Base-by-base conservation (phyloP, 2,797 vertebrate species). In the Cercopithecus petaurista region DNA sequence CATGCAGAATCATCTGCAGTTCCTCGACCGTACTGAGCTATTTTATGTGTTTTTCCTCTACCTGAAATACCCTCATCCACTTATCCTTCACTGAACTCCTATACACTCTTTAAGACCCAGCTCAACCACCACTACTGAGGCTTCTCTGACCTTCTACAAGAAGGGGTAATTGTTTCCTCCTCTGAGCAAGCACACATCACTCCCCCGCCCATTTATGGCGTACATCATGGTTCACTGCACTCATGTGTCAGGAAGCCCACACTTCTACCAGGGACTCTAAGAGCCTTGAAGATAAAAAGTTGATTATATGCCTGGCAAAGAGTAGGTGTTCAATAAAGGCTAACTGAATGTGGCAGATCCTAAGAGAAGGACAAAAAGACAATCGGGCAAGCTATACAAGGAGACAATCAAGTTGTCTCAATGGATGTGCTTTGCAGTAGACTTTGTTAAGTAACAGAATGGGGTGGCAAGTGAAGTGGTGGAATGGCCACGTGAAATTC, bases 231-330 rank as follows among this genome's bases (percentile, higher is more conserved):
- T n/a, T 73, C 52, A 26, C 8, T 93, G 48, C 2, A 52, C 17
- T 28, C 36, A 26, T 11, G 43, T 72, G 24, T 52, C 33, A 57
- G 79, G 88, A 88, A 43, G 26, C 59, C 73, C 48, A 26, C 13
- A 22, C 5, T 46, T 21, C 21, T 4, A 43, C 4, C 7, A 64
- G 46, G 4, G 2, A 85, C 39, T 57, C 4, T 19, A 24, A 75
- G 11, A 89, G 75, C 6, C 30, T 82, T n/a, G 28, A 95, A 19
- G 57, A 70, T 73, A 59, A 73, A 90, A 36, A 84, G 55, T 11
- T 46, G 50, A 64, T 88, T 93, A 57, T 87, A 76, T 85, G 61
- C 57, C 77, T 90, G 33, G 57, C 43, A 92, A 77, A 48, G 28
- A 82, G 21, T 36, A 59, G 21, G 28, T 86, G 14, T 50, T 89